These are phyloP conservation scores for Montipora foliosa DNA, from an alignment of 64 coral and sea anemone species.

Conservation along the genomic window DNA sequence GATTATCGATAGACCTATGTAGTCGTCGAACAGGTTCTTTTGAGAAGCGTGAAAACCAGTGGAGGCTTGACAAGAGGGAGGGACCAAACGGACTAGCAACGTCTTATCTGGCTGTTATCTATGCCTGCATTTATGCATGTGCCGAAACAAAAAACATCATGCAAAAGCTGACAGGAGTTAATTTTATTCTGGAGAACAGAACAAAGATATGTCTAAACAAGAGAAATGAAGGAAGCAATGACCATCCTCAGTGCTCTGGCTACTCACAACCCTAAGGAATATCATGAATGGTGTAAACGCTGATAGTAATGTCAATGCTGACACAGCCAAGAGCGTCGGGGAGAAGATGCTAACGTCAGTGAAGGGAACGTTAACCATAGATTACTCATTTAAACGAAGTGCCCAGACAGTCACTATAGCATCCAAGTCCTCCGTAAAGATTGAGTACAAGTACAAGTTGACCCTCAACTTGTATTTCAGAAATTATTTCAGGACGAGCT, in stretches of 20 bases:
- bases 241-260: conserved; percentile 25
- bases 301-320: conserved; percentile 52
- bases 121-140: too few species aligned
- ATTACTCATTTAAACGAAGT: conserved; percentile 63
- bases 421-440: conserved; percentile 29
- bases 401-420: conserved; percentile 46
- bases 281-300: conserved; percentile 71
- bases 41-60: too few species aligned
- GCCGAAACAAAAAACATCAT: too few species aligned
- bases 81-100: too few species aligned
- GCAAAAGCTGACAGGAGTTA: too few species aligned
- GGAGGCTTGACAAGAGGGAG: too few species aligned
- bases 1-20: too few species aligned
- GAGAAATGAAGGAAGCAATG: background rate
- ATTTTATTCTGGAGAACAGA: too few species aligned
- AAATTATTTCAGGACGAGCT: conserved; percentile 62
- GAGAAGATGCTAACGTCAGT: conserved; percentile 47
- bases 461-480: conserved; percentile 77
- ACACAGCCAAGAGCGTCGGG: conserved; percentile 36
- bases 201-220: too few species aligned
- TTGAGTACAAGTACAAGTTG: conserved; percentile 52
- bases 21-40: too few species aligned
- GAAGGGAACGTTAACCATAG: background rate
- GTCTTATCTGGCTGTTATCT: too few species aligned
- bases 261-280: conserved; percentile 36